Conservation (phyloP, 2,888 invertebrate genomes). For the Lumbricus terrestris region DNA sequence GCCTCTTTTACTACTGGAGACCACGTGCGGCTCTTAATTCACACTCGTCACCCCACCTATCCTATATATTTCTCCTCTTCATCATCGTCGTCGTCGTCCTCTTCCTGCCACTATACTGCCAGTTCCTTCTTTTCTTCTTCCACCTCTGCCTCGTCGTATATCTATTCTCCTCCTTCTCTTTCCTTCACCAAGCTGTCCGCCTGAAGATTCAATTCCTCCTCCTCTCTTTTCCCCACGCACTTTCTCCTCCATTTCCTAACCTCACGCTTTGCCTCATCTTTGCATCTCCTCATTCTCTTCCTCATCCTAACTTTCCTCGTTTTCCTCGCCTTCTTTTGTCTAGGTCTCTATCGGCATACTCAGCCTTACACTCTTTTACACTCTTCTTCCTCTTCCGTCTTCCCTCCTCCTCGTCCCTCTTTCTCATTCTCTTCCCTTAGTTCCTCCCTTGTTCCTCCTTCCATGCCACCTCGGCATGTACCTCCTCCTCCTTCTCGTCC, state of each 20-base stretch:
- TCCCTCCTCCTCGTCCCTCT: not conserved
- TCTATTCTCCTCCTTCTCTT: not conserved
- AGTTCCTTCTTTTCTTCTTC: not conserved
- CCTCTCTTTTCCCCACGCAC: no score
- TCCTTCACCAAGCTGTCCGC: not conserved
- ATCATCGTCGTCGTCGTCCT: no score
- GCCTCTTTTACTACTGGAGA: not conserved
- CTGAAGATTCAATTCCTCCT: no score
- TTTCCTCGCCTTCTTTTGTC: not conserved
- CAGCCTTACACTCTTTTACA: not conserved
- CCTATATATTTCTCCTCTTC: not conserved
- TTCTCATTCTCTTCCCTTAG: no score
- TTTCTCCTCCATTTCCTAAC: no score
- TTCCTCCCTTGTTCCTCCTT: no score
- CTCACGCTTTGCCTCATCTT: no score
- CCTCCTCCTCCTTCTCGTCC: no score
- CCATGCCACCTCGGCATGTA: no score
- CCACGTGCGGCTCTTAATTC: not conserved
- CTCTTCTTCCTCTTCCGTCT: not conserved
- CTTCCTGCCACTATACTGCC: not conserved
- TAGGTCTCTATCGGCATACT: no score
- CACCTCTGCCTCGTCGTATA: not conserved
- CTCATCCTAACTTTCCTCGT: not conserved
- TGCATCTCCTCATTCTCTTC: not conserved
- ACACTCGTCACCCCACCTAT: not conserved